Percentiles rank a stretch among this genome's conserved stretches.
These are phyloP conservation scores for Nysson spinosus DNA, from an alignment of 2,888 invertebrate genomes.

Conservation along the genomic window DNA sequence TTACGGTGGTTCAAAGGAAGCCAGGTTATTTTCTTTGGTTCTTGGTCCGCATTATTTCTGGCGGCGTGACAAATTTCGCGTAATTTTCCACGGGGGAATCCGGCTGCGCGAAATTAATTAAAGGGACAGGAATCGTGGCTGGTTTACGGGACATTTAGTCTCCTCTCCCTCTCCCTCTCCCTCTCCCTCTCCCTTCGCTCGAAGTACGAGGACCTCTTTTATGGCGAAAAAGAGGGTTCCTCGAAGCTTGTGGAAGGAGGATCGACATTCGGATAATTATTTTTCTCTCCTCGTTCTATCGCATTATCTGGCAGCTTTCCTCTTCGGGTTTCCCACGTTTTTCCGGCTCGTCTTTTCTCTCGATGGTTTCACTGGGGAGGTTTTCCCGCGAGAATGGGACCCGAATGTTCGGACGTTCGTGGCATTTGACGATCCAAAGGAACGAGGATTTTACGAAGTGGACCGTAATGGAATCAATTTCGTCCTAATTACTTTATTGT, in stretches of 20 bases:
- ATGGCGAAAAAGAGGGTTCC: neutral
- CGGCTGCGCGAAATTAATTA: slow-evolving; percentile 40
- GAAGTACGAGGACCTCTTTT: slow-evolving; percentile 1
- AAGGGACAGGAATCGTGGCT: slow-evolving; percentile 20
- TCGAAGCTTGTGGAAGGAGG: slow-evolving; percentile 3
- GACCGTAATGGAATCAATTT: too few relatives aligned
- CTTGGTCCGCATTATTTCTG: slow-evolving; percentile 16
- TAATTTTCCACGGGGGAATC: slow-evolving; percentile 26
- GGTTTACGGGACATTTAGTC: slow-evolving; percentile 9
- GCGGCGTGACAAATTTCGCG: slow-evolving; percentile 30
- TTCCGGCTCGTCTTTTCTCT: neutral
- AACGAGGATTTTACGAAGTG: too few relatives aligned
- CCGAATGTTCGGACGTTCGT: neutral
- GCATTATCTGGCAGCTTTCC: neutral
- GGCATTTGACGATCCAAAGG: neutral
- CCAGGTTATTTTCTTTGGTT: too few relatives aligned
- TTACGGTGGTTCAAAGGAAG: too few relatives aligned
- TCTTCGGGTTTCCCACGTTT: neutral
- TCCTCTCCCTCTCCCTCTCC: neutral
- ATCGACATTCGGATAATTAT: slow-evolving; percentile 21
- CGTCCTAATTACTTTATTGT: too few relatives aligned
- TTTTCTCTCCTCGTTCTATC: slow-evolving; percentile 9
- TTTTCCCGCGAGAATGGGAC: neutral
- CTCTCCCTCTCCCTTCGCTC: neutral
- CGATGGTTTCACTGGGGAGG: neutral